Conservation (phyloP, 2,113 vertebrate species). For the Rissa tridactyla region DNA sequence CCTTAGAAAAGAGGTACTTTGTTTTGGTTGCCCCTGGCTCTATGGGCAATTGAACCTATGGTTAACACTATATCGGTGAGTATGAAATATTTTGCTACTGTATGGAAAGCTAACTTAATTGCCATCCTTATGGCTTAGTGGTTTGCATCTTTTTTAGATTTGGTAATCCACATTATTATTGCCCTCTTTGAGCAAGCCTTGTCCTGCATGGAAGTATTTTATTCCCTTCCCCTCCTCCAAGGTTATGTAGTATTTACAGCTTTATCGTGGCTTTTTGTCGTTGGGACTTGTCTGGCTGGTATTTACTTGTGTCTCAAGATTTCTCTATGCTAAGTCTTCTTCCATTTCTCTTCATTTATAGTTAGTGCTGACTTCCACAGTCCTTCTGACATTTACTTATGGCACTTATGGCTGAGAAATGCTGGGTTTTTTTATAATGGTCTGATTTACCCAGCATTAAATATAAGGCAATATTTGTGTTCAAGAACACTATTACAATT, state of each 20-base stretch:
- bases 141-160: neutral
- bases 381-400: neutral
- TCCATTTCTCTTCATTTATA: neutral
- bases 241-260: neutral
- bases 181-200: neutral
- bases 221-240: neutral
- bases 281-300: neutral
- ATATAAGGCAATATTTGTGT: neutral
- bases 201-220: neutral
- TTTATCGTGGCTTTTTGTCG: neutral
- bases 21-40: neutral
- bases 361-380: neutral
- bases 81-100: neutral
- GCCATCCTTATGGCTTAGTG: neutral
- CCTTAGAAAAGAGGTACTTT: neutral
- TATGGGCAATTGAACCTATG: neutral
- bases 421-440: neutral
- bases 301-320: neutral
- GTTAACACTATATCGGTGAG: neutral
- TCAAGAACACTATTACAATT: neutral
- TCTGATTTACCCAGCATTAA: neutral
- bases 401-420: neutral
- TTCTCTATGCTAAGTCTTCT: neutral
- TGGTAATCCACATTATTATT: neutral
- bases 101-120: neutral